A percentile compares a stretch with the other conserved stretches of the same genome.
phyloP scores from a whole-genome alignment of 2,797 vertebrate species.

The Cuniculus paca region DNA sequence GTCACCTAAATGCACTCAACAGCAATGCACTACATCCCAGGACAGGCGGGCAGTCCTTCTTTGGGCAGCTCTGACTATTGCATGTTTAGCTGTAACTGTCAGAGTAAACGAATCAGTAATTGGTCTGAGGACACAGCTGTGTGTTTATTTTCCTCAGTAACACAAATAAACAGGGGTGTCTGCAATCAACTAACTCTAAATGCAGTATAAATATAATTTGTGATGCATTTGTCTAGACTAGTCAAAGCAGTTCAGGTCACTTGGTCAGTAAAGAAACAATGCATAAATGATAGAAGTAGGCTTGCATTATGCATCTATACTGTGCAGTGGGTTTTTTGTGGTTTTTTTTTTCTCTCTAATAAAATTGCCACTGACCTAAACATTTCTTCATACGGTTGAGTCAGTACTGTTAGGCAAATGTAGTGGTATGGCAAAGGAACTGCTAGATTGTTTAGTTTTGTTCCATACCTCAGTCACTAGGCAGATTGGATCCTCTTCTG shows the following conservation, averaged over 20 bases:
- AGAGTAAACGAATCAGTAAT: not conserved
- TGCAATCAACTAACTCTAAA: not conserved
- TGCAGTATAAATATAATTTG: not conserved
- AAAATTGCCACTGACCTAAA: not conserved
- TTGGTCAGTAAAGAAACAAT: not conserved
- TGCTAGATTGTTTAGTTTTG: not conserved
- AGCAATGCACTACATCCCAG: not conserved
- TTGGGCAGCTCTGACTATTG: not conserved
- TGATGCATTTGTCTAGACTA: not conserved
- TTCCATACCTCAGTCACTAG: not conserved
- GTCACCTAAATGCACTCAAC: not conserved
- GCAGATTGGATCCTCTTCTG: not conserved
- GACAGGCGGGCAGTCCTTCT: not conserved
- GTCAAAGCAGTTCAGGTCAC: not conserved
- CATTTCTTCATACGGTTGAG: not conserved
- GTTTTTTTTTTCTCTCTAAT: conserved; percentile 28
- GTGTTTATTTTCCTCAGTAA: conserved; percentile 55
- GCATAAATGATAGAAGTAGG: not conserved
- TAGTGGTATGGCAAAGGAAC: not conserved
- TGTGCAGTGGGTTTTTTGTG: not conserved
- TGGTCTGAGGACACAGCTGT: not conserved
- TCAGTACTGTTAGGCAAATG: not conserved
- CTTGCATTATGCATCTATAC: not conserved
- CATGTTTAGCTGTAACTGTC: not conserved
- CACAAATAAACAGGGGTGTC: conserved; percentile 36